Evolutionary conservation across 2,797 vertebrate species (phyloP), one percentile per base, ranked within the genome.

Genomic region (Cheirogaleus major): DNA sequence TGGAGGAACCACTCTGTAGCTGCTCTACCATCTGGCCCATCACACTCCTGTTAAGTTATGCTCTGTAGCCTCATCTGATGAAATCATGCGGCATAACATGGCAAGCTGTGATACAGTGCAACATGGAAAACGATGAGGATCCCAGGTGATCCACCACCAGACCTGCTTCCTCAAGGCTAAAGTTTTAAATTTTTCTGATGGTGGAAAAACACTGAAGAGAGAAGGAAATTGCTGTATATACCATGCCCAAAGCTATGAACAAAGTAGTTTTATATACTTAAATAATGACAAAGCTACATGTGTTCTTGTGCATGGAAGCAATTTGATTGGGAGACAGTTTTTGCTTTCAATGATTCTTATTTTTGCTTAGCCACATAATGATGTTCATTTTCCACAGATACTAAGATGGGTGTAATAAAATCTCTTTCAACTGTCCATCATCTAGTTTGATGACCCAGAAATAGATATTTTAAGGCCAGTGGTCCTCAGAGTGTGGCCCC

Each of bases 31-130:
- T 97, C 98, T 98, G 98, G 96, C 95, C 96, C 90, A 18, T 80
- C 89, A 79, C 95, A 72, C 23, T 97, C 81, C 95, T 98, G 97
- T 98, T 96, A 95, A 80, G 57, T 57, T 95, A 65, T 32, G 69
- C 98, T 98, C 94, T 97, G 63, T 94, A 30, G 94, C 59, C 67
- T 97, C 97, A 95, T 96, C 97, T 97, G 97, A 96, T 95, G 73
- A 96, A 95, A 82, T 61, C 93, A 82, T 50, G 70, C 86, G 76
- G 95, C 95, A 32, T 52, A 78, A 48, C 81, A 1, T 0, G 93
- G 96, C 97, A 96, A 95, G 97, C 96, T 97, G 97, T 57, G 95
- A 27, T 38, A 7, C 27, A 80, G 95, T 1, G 78, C 41, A 69
- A 70, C 0, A 4, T 57, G 89, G 96, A 96, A 96, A 97, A 93